Evolutionary conservation across 2,113 vertebrate species (phyloP).

Genomic region (Nansenia antarctica): DNA sequence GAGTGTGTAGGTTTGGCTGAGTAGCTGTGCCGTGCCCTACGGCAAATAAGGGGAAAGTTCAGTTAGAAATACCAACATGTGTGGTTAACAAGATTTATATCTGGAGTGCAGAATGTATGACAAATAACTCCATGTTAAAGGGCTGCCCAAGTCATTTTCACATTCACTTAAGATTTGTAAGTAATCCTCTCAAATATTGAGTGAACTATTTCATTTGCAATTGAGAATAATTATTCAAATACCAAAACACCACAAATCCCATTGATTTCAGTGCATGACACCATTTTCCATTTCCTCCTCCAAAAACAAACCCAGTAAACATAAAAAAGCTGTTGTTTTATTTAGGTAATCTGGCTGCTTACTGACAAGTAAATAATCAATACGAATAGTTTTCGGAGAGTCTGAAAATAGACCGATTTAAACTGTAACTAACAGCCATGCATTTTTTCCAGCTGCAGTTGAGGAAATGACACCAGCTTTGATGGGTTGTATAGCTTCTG

Average conservation of each 20-base stretch:
- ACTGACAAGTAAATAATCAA: slow-evolving; percentile 77
- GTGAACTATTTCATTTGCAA: slow-evolving; percentile 67
- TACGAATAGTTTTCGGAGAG: slow-evolving; percentile 75
- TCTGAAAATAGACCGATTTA: slow-evolving; percentile 76
- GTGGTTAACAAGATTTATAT: slow-evolving; percentile 69
- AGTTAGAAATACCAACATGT: slow-evolving; percentile 60
- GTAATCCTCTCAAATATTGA: slow-evolving; percentile 76
- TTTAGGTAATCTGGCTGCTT: slow-evolving; percentile 71
- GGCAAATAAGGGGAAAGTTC: slow-evolving; percentile 73
- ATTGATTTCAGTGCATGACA: slow-evolving; percentile 74
- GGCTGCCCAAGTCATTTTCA: slow-evolving; percentile 56
- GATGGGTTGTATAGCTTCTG: slow-evolving; percentile 80
- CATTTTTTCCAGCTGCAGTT: slow-evolving; percentile 72
- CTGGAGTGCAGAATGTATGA: slow-evolving; percentile 61
- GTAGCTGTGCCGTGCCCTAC: slow-evolving; percentile 63
- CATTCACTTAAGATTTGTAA: slow-evolving; percentile 60
- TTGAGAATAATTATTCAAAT: slow-evolving; percentile 72
- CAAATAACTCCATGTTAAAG: slow-evolving; percentile 54
- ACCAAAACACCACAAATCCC: slow-evolving; percentile 70
- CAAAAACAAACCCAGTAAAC: slow-evolving; percentile 67
- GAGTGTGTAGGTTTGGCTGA: slow-evolving; percentile 70
- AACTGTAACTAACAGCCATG: slow-evolving; percentile 74
- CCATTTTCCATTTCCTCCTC: slow-evolving; percentile 62
- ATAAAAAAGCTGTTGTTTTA: slow-evolving; percentile 71
- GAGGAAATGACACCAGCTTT: slow-evolving; percentile 80